Evolutionary conservation across 2,797 vertebrate species (phyloP).

Genomic region (Chrysocyon brachyurus): DNA sequence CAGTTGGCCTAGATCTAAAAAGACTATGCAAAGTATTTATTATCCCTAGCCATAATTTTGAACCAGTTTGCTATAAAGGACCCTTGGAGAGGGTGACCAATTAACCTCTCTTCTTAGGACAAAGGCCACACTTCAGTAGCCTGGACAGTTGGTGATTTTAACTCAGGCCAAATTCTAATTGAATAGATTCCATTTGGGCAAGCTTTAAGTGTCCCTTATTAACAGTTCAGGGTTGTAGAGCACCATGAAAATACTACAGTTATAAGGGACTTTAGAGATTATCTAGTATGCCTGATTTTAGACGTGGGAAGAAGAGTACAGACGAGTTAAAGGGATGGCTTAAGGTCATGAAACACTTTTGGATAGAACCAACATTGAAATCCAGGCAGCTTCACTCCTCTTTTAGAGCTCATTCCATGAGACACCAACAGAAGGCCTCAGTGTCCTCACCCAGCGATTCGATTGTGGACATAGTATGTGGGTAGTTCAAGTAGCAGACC

Average conservation of each 20-base stretch:
- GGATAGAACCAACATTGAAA: neutral
- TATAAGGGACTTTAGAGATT: neutral
- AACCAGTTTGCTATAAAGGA: slow-evolving; percentile 1
- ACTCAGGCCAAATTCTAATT: neutral
- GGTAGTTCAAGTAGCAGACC: neutral
- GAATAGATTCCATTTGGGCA: neutral
- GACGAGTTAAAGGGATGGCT: neutral
- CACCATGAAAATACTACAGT: neutral
- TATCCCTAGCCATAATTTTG: neutral
- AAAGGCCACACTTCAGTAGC: neutral
- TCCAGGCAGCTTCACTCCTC: neutral
- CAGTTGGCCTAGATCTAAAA: slow-evolving; percentile 38
- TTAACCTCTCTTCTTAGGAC: slow-evolving; percentile 42
- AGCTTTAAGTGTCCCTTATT: neutral
- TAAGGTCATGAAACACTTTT: neutral
- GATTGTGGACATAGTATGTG: neutral
- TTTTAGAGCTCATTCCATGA: neutral
- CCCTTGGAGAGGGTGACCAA: neutral
- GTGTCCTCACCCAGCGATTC: neutral
- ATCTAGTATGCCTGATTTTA: neutral
- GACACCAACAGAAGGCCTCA: neutral
- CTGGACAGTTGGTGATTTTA: neutral
- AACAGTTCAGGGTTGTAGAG: neutral
- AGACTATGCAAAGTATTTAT: neutral
- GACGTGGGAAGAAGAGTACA: neutral